Conservation (phyloP, 2,797 vertebrate species). For the Microcaecilia unicolor region DNA sequence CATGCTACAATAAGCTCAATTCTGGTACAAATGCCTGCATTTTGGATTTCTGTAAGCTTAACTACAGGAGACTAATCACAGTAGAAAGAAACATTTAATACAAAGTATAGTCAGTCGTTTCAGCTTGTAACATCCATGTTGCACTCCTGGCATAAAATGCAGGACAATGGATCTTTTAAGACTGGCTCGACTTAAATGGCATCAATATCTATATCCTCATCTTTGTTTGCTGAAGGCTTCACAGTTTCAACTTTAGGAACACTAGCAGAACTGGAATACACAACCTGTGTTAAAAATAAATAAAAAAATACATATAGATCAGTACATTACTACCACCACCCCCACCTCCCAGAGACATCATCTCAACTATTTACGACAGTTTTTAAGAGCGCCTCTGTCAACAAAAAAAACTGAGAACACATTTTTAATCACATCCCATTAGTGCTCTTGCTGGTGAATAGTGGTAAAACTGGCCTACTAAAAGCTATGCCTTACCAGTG, state of each 20-base stretch:
- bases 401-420: too few relatives aligned
- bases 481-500: too few relatives aligned
- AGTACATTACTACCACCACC: too few relatives aligned
- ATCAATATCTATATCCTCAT: constrained; percentile 94
- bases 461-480: too few relatives aligned
- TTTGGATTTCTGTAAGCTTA: constrained; percentile 50
- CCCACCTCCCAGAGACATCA: too few relatives aligned
- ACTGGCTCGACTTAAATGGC: constrained; percentile 74
- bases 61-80: constrained; percentile 59
- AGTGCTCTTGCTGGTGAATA: too few relatives aligned
- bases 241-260: constrained; percentile 92
- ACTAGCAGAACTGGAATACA: constrained; percentile 83
- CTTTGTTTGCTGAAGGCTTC: constrained; percentile 76
- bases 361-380: too few relatives aligned
- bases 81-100: constrained; percentile 50
- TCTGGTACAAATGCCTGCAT: constrained; percentile 13
- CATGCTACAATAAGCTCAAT: constrained; percentile 61
- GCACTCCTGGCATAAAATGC: constrained; percentile 60
- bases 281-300: constrained; percentile 65
- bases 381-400: too few relatives aligned
- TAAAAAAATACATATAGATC: constrained; percentile 12
- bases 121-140: constrained; percentile 56
- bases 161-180: constrained; percentile 44
- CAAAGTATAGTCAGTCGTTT: constrained; percentile 56
- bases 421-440: too few relatives aligned